Base-by-base conservation (phyloP, 2,113 vertebrate species). In the Callaeas wilsoni region DNA sequence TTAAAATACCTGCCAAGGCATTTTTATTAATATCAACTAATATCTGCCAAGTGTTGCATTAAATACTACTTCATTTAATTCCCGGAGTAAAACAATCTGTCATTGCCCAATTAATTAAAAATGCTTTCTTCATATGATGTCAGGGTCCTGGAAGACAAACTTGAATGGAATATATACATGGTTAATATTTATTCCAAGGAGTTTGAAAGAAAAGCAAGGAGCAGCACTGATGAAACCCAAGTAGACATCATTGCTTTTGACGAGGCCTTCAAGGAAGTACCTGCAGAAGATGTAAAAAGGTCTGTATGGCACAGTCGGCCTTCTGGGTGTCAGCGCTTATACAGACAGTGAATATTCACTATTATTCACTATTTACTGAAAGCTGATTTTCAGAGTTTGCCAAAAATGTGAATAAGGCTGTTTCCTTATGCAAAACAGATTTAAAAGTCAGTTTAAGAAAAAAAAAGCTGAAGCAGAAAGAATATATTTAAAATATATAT, bases 61-160 rank as follows among this genome's bases (percentile, higher is more conserved):
- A 60, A 71, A 52, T 29, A 35, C 16, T 55, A 41, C 46, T 79
- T 64, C 16, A 29, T 29, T 57, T 69, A 15, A 69, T 76, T 71
- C 80, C 22, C n/a, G 70, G 44, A 44, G 14, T 52, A 64, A 71
- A 86, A 81, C 0, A 67, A 57, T 44, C 55, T 78, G 25, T 56
- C 26, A n/a, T 10, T 42, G 30, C 39, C 39, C 19, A 33, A 32
- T 33, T 89, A 74, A 74, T 69, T 42, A 50, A 76, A 73, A 76
- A 35, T 17, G 2, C 35, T 89, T 79, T 92, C 37, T 95, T 76
- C 13, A 23, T 55, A 7, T 55, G 68, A 33, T 69, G 23, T 29
- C 97, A 98, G 98, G 26, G 92, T 98, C 84, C 71, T 98, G 57
- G 87, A 96, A 35, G 80, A 92, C 4, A 94, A 44, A 53, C 94